phyloP scores from a whole-genome alignment of 1,140 invertebrate genomes.

The Cotesia chilonis region DNA sequence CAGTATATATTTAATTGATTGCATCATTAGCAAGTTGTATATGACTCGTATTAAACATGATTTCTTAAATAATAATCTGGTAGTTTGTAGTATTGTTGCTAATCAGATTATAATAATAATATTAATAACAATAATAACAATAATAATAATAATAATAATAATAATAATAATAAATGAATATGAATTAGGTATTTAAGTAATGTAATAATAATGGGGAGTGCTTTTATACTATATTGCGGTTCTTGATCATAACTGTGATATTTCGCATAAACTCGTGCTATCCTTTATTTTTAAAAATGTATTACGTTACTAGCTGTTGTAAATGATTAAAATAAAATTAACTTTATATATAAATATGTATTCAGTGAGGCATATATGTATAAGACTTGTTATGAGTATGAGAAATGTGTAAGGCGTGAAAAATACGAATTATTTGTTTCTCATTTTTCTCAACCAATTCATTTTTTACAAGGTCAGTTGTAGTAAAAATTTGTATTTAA shows the following conservation, averaged over 20 bases:
- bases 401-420: constrained; percentile 4
- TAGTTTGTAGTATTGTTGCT: constrained; percentile 61
- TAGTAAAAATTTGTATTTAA: background rate
- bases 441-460: background rate
- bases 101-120: constrained; percentile 52
- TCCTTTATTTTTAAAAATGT: constrained; percentile 19
- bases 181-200: constrained; percentile 43
- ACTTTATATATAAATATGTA: background rate
- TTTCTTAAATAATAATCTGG: constrained; percentile 53
- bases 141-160: constrained; percentile 31
- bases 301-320: constrained; percentile 16
- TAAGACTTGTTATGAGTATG: constrained; percentile 5
- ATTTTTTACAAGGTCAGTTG: constrained; percentile 9
- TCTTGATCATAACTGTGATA: constrained; percentile 58
- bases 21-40: constrained; percentile 61
- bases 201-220: constrained; percentile 50
- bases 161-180: constrained; percentile 42
- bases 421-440: constrained; percentile 20
- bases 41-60: constrained; percentile 58
- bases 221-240: constrained; percentile 51
- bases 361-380: constrained; percentile 9
- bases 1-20: constrained; percentile 55
- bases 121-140: constrained; percentile 6
- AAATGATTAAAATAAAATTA: background rate
- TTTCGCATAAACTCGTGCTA: constrained; percentile 51